Base-by-base conservation (phyloP, 1,140 invertebrate species). In the Pygmarrhopalites habei region DNA sequence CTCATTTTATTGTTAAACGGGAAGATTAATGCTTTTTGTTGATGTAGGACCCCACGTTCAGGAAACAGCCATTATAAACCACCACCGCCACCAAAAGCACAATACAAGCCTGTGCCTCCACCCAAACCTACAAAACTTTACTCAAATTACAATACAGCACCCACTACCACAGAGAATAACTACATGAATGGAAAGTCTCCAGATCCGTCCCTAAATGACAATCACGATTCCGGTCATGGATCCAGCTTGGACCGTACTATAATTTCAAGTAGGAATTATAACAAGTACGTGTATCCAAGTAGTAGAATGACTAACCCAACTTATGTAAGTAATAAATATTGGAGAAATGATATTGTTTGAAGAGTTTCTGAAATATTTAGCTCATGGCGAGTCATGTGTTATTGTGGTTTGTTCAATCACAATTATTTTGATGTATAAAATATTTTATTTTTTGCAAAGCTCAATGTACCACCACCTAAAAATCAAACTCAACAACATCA, bases 31-130 rank as follows among this genome's bases (percentile, higher is more conserved):
- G n/a, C n/a, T n/a, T n/a, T n/a, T n/a, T n/a, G n/a, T n/a, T n/a
- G n/a, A 15, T 43, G 57, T 29, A 30, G 57, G 17, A 64, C 64
- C 58, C 51, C 51, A 17, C 25, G 51, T 7, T 29, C 29, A 28
- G 29, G n/a, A n/a, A n/a, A n/a, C n/a, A n/a, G n/a, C n/a, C n/a
- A 55, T 28, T 46, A 57, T 55, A 63, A 63, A 39, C 92, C 49
- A 25, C 21, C 60, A 29, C 64, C 52, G 15, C 59, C 53, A 4
- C 58, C 65, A 2, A 62, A 62, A 44, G 44, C 53, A n/a, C n/a
- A n/a, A 3, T 62, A 92, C 76, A 93, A 93, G 74, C 90, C 90
- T 0, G 84, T 92, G 58, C 90, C 90, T 25, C 90, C 90, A 25
- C 90, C 90, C 1, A 93, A 93, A 74, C 90, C 90, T 35, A 91